Base-by-base conservation (phyloP, 2,797 vertebrate species). In the Danio albolineatus region DNA sequence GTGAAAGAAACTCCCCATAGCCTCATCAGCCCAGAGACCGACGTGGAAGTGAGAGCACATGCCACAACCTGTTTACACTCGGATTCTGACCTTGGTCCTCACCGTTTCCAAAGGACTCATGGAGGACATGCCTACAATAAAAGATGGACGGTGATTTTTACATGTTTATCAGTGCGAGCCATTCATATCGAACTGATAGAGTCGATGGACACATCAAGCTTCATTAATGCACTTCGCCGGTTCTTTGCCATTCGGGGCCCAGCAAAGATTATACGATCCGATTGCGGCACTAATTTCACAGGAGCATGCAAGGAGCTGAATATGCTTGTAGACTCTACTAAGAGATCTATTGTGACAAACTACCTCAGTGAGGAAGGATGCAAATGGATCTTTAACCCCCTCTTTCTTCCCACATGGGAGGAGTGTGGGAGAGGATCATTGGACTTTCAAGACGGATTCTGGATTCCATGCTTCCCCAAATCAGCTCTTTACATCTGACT, bases 241-340 rank as follows among this genome's bases (percentile, higher is more conserved):
- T 80, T 80, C 17, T 28, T 75, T 36, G 17, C 61, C n/a, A 39
- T 67, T 4, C 0, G 19, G 8, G 71, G 80, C 13, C 73, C 21
- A 0, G 65, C 21, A 16, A 74, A 67, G 38, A 19, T 51, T 6
- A 73, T 73, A 16, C 28, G 12, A 4, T 79, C 77, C 0, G 77
- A 79, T 17, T 79, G 69, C 53, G 78, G 69, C 13, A 79, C 69
- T 41, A 79, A 79, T 36, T 73, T 79, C 14, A 73, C n/a, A 21
- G 72, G 62, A 16, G 62, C 62, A 12, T 81, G 79, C 21, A 74
- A 66, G 66, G 57, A 75, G 28, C 61, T 81, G 62, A 49, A 67
- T 13, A 21, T 69, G 14, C 16, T 57, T 19, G 2, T 79, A 4
- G 10, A 19, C 16, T 41, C 54, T 38, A 10, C 17, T 53, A 59